These are phyloP conservation scores for Germaria angustata DNA, from an alignment of 2,888 invertebrate genomes.

Conservation along the genomic window DNA sequence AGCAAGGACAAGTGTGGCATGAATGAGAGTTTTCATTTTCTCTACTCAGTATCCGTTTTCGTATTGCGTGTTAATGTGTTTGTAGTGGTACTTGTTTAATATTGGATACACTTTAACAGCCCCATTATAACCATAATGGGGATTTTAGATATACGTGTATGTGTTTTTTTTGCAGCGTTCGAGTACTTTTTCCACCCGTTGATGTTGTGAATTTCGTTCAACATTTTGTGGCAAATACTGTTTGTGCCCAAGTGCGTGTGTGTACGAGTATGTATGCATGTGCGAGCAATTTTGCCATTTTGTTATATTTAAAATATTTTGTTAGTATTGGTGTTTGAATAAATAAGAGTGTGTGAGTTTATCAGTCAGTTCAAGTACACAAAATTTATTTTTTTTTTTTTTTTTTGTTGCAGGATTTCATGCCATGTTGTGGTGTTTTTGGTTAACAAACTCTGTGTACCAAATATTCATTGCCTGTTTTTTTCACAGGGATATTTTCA, in stretches of 20 bases:
- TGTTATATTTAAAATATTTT: conserved; percentile 38
- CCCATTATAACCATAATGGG: conserved; percentile 76
- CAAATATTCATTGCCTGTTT: conserved; percentile 50
- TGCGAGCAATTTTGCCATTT: conserved; percentile 42
- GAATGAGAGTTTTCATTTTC: conserved; percentile 6
- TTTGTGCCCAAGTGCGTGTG: background rate
- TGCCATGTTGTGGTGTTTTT: conserved; percentile 62
- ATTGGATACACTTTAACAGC: conserved; percentile 58
- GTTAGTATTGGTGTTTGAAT: conserved; percentile 14
- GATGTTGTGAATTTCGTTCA: conserved; percentile 54
- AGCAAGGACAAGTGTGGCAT: background rate
- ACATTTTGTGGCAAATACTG: conserved; percentile 54
- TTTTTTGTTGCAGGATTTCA: conserved; percentile 44
- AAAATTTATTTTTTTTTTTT: conserved; percentile 14
- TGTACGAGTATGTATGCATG: background rate
- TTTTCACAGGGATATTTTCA: conserved; percentile 50
- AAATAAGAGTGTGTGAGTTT: background rate
- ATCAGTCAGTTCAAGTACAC: background rate
- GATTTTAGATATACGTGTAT: conserved; percentile 67
- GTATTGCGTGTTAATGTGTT: conserved; percentile 4
- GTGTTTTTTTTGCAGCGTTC: background rate
- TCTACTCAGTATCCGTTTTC: conserved; percentile 25
- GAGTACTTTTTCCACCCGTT: conserved; percentile 35
- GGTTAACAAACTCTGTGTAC: conserved; percentile 62
- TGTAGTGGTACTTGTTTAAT: conserved; percentile 37